Conservation (phyloP, 2,113 vertebrate genomes). For the Bos indicus region DNA sequence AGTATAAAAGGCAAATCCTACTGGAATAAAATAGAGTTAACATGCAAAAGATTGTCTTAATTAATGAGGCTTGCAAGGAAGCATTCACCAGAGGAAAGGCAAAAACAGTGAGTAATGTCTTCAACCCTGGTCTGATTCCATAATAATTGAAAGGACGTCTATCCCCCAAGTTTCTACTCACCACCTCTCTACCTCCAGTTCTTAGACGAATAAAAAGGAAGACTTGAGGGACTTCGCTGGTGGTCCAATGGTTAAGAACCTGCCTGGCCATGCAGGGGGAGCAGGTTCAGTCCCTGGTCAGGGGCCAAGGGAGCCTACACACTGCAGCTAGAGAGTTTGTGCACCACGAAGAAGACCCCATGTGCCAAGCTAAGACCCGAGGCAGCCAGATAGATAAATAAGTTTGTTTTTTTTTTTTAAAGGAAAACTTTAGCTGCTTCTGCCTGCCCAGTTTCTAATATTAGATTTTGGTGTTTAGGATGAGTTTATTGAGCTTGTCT, state of each 20-base stretch:
- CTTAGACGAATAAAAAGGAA: not conserved
- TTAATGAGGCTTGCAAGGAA: constrained; percentile 18
- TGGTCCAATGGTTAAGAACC: not conserved
- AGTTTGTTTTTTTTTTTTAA: not conserved
- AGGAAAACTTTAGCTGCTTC: not conserved
- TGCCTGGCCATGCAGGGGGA: not conserved
- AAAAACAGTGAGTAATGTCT: constrained; percentile 19
- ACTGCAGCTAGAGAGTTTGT: not conserved
- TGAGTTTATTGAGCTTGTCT: not conserved
- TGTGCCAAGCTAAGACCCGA: not conserved
- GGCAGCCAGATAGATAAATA: not conserved
- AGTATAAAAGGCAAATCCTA: constrained; percentile 2
- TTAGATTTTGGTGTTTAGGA: not conserved
- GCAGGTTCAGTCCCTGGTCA: not conserved
- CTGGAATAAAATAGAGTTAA: constrained; percentile 44
- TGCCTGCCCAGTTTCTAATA: not conserved
- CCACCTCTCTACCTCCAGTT: not conserved
- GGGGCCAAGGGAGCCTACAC: not conserved
- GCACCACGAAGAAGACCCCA: not conserved
- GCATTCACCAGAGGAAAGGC: constrained; percentile 6
- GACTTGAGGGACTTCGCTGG: not conserved
- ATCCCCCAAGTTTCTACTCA: not conserved
- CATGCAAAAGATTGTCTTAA: constrained; percentile 33
- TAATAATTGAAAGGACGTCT: not conserved
- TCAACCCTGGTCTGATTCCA: not conserved